Evolutionary conservation across 2,888 invertebrate genomes (phyloP).

Genomic region (Brenthis hecate): DNA sequence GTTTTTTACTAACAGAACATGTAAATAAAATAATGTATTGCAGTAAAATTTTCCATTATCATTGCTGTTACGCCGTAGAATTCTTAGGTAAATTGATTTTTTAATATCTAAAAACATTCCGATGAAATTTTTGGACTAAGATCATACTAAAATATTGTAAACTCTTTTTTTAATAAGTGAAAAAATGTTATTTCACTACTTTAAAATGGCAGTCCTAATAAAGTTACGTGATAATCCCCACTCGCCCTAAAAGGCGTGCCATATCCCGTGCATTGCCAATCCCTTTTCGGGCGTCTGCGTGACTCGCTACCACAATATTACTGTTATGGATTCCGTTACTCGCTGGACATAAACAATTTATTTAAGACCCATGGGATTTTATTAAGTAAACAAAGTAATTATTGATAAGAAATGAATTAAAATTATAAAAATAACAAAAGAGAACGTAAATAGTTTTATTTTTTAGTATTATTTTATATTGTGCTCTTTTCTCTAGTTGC

Average conservation of each 20-base stretch:
- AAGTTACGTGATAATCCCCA: constrained; percentile 28
- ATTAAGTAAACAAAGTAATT: not conserved
- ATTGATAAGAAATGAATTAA: not conserved
- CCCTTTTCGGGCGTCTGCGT: constrained; percentile 41
- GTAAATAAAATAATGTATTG: too few relatives aligned
- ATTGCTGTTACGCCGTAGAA: too few relatives aligned
- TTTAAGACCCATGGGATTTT: not conserved
- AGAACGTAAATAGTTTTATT: not conserved
- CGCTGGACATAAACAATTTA: constrained; percentile 13
- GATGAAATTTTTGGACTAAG: too few relatives aligned
- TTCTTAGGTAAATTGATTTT: too few relatives aligned
- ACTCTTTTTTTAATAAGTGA: not conserved
- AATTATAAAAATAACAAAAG: not conserved
- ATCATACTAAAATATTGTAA: not conserved
- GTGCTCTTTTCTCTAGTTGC: too few relatives aligned
- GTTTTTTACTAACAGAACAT: too few relatives aligned
- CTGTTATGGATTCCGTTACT: constrained; percentile 40
- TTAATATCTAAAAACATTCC: too few relatives aligned
- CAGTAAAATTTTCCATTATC: too few relatives aligned
- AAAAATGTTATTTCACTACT: not conserved
- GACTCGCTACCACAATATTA: constrained; percentile 40
- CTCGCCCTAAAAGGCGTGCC: constrained; percentile 35
- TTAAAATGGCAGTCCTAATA: constrained; percentile 15
- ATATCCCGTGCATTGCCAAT: constrained; percentile 36
- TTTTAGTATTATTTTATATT: too few relatives aligned